phyloP scores from a whole-genome alignment of 2,113 vertebrate genomes.

The Alosa alosa region DNA sequence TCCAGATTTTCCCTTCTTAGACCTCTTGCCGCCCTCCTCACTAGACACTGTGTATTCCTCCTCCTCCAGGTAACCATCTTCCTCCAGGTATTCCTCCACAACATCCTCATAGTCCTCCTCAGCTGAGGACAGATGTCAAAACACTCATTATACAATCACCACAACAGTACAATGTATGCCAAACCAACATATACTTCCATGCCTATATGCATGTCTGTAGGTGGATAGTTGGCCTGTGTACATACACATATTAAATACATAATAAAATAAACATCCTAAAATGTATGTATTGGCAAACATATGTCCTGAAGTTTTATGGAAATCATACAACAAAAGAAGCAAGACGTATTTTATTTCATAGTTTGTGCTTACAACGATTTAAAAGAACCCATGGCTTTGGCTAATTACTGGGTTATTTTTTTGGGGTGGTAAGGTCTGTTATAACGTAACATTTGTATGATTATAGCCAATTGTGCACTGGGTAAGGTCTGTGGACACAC shows the following conservation, averaged over 20 bases:
- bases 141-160: neutral
- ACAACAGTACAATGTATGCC: neutral
- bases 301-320: too few species aligned
- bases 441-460: neutral
- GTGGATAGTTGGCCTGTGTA: neutral
- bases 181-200: neutral
- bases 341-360: too few species aligned
- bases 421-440: too few species aligned
- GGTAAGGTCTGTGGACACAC: too few species aligned
- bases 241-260: neutral
- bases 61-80: conserved; percentile 71
- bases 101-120: conserved; percentile 63
- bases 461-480: neutral
- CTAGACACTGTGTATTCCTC: conserved; percentile 53
- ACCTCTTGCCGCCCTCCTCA: conserved; percentile 54
- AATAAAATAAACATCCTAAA: neutral
- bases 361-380: too few species aligned
- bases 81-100: conserved; percentile 70
- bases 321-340: too few species aligned
- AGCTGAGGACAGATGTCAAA: conserved; percentile 31
- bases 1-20: conserved; percentile 65
- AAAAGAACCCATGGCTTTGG: too few species aligned
- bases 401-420: too few species aligned
- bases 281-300: too few species aligned
- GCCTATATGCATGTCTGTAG: neutral